A percentile compares a stretch with the other conserved stretches of the same genome.
phyloP scores from a whole-genome alignment of 2,797 vertebrate species.

The Acanthis flammea region DNA sequence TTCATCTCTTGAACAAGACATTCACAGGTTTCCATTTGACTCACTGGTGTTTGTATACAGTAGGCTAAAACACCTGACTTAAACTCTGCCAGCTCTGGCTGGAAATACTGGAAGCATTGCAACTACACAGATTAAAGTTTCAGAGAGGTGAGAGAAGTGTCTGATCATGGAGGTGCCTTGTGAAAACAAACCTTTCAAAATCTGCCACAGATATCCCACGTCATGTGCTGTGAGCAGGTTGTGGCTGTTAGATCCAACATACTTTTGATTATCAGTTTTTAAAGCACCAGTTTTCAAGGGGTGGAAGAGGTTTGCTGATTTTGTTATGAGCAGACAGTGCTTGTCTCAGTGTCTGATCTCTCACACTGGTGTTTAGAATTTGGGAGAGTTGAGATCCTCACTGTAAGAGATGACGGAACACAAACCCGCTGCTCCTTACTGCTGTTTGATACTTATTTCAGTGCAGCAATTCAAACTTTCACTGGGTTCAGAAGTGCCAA shows the following conservation, averaged over 20 bases:
- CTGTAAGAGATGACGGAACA: not conserved
- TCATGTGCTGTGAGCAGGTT: rapidly evolving
- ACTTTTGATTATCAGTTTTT: not conserved
- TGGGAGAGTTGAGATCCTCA: not conserved
- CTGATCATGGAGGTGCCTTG: not conserved
- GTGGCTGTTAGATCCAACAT: not conserved
- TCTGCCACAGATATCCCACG: not conserved
- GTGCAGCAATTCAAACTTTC: conserved; percentile 67
- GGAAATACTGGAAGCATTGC: not conserved
- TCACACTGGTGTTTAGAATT: not conserved
- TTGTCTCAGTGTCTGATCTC: not conserved
- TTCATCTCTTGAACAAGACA: not conserved
- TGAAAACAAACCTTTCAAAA: not conserved
- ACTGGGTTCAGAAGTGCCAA: conserved; percentile 75
- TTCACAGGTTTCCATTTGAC: not conserved
- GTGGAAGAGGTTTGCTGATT: not conserved
- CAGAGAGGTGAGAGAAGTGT: not conserved
- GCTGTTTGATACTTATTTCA: conserved; percentile 61
- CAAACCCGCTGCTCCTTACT: conserved; percentile 17
- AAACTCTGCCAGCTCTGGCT: not conserved
- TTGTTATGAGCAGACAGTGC: not conserved
- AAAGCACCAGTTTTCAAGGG: not conserved
- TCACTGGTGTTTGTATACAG: not conserved
- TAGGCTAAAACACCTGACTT: not conserved
- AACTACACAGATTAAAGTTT: not conserved